Evolutionary conservation across 2,888 invertebrate genomes (phyloP).

Genomic region (Phortica okadai): DNA sequence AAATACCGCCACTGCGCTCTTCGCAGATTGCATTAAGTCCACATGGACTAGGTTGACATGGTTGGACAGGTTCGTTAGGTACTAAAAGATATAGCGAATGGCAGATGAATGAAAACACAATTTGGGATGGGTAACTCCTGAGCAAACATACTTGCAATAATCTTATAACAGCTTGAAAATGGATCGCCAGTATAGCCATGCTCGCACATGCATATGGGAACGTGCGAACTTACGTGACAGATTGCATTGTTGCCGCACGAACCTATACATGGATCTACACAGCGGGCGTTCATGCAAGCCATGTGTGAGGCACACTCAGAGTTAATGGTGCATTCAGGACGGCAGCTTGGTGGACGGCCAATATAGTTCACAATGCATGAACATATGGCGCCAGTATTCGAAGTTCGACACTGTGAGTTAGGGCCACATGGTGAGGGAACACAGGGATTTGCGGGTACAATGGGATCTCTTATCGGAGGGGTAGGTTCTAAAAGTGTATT

Average conservation of each 20-base stretch:
- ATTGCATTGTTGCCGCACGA: slow-evolving; percentile 83
- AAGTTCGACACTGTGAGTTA: slow-evolving; percentile 80
- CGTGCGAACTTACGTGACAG: slow-evolving; percentile 80
- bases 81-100: slow-evolving; percentile 65
- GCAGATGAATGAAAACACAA: neutral
- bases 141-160: slow-evolving; percentile 77
- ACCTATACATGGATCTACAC: slow-evolving; percentile 81
- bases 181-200: slow-evolving; percentile 81
- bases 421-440: slow-evolving; percentile 82
- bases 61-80: slow-evolving; percentile 77
- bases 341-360: slow-evolving; percentile 81
- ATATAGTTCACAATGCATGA: slow-evolving; percentile 80
- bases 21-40: slow-evolving; percentile 83
- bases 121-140: slow-evolving; percentile 33
- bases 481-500: slow-evolving; percentile 60
- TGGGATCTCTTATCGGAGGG: slow-evolving; percentile 59
- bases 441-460: slow-evolving; percentile 78
- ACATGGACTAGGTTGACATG: slow-evolving; percentile 83
- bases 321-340: slow-evolving; percentile 81
- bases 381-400: slow-evolving; percentile 79
- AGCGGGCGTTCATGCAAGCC: slow-evolving; percentile 78
- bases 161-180: slow-evolving; percentile 78
- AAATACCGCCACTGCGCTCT: slow-evolving; percentile 81
- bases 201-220: slow-evolving; percentile 78
- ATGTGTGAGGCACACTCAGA: slow-evolving; percentile 78